Percentiles rank a stretch among this genome's conserved stretches.
Conservation (phyloP, 2,888 invertebrate species). For the Octonoba sinensis region DNA sequence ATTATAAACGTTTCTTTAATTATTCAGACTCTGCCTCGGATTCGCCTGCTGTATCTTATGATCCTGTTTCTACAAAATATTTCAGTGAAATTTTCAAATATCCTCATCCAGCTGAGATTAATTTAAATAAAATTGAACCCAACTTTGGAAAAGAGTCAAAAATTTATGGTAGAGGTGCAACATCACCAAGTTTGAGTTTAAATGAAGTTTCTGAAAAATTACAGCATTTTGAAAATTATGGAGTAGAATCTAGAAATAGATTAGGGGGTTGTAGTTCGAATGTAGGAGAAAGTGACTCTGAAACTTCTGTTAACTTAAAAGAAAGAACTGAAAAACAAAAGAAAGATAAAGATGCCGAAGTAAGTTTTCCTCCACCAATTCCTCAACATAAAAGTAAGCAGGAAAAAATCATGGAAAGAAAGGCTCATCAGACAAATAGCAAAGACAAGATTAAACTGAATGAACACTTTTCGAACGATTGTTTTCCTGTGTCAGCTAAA, state of each 20-base stretch:
- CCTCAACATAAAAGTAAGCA: constrained; percentile 47
- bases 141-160: not conserved
- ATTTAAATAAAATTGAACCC: not conserved
- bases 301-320: no score
- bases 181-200: not conserved
- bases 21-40: no score
- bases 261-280: not conserved
- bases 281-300: no score
- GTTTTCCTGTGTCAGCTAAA: constrained; percentile 6
- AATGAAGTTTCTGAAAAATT: constrained; percentile 5
- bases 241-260: not conserved
- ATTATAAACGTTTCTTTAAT: no score
- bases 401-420: constrained; percentile 53
- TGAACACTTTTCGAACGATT: constrained; percentile 20
- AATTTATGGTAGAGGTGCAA: not conserved
- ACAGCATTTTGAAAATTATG: not conserved
- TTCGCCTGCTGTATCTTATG: no score
- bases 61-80: no score
- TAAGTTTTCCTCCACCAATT: not conserved
- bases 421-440: constrained; percentile 3
- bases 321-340: no score
- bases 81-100: not conserved
- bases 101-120: constrained; percentile 4
- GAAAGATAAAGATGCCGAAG: not conserved
- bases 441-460: constrained; percentile 10